Evolutionary conservation across 2,113 vertebrate species (phyloP).

Genomic region (Bubo bubo): DNA sequence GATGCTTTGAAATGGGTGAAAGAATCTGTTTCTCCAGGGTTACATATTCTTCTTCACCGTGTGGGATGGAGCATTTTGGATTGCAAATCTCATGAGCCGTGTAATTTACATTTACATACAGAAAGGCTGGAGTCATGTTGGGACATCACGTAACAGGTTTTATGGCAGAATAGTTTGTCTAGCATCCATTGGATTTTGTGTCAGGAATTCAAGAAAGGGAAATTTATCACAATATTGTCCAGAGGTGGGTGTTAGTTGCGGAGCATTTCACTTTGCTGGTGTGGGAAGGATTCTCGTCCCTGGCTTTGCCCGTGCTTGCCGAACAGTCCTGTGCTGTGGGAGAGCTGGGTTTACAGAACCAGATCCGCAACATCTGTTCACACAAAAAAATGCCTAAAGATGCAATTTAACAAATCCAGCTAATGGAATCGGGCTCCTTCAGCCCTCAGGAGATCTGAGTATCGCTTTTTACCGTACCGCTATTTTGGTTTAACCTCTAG

Average conservation of each 20-base stretch:
- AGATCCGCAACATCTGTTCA: neutral
- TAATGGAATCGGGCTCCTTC: neutral
- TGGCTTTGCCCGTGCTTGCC: neutral
- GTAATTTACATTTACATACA: neutral
- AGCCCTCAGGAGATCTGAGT: neutral
- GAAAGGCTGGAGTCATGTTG: neutral
- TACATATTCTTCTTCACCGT: neutral
- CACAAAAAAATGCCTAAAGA: neutral
- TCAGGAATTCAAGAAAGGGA: neutral
- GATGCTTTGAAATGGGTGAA: constrained; percentile 26
- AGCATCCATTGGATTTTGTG: neutral
- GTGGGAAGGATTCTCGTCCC: neutral
- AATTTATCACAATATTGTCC: neutral
- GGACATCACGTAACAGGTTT: neutral
- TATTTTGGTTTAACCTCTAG: constrained; percentile 38
- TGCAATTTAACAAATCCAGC: neutral
- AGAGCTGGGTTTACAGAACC: neutral
- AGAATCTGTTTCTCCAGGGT: constrained; percentile 56
- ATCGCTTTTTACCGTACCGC: neutral
- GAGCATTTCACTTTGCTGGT: neutral
- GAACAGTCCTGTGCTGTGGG: neutral
- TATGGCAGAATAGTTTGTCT: neutral
- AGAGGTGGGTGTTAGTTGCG: neutral
- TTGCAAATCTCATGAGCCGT: neutral
- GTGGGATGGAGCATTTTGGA: constrained; percentile 31